Evolutionary conservation across 2,797 vertebrate species (phyloP), one percentile per base, ranked within the genome.

Genomic region (Linurgus olivaceus): DNA sequence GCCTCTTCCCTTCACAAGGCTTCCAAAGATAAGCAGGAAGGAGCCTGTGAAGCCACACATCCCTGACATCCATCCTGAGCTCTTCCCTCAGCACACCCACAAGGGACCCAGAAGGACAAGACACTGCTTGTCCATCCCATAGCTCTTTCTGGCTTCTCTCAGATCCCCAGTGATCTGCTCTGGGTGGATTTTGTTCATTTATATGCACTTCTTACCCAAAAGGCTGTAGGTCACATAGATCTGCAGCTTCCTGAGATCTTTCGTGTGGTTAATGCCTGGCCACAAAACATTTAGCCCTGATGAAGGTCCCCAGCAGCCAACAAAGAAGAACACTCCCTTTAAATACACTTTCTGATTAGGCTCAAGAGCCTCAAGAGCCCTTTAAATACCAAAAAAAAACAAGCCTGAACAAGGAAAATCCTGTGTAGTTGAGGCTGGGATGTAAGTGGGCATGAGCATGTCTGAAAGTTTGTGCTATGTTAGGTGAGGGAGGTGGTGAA

Each of bases 401-500:
- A 63, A 52, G 72, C 44, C 52, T 48, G 51, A 83, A 70, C 82
- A 88, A 82, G 85, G 28, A 45, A 92, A 92, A 88, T 23, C n/a
- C n/a, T 19, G 59, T 40, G 10, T 19, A 87, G 92, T 67, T 91
- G 80, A 86, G 75, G 82, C 35, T 55, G 65, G 63, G 80, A 76
- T 48, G 40, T 62, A 75, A 55, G 58, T 38, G 61, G 54, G 40
- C 14, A 65, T 17, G 42, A 73, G n/a, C 20, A 54, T 6, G 40
- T 76, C 24, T n/a, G 59, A 78, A 81, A 86, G 51, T 73, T 51
- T 72, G 44, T 54, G 45, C 83, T 78, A 12, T 59, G 66, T 72
- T 85, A 91, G 74, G 86, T 67, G 73, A 93, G 67, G 76, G 73
- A 95, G 80, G 76, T 77, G 92, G 61, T 74, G 65, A 86, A 55